Evolutionary conservation across 2,888 invertebrate species (phyloP), one percentile per base, ranked within the genome.

Genomic region (Diaphora mendica): DNA sequence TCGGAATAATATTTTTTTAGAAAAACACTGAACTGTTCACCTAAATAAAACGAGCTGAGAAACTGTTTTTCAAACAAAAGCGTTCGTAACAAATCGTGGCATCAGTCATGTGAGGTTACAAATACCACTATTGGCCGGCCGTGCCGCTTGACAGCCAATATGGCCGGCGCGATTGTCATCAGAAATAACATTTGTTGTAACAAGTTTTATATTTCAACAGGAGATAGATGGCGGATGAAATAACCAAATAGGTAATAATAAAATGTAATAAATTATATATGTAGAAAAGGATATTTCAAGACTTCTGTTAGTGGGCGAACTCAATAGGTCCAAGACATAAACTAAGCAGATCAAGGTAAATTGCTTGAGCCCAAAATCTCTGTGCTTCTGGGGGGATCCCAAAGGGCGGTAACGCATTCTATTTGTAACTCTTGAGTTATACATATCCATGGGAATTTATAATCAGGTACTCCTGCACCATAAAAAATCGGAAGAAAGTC

Each of bases 101-200:
- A 83, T 83, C 83, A 79, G 74, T 83, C 84, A 81, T 71, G 30
- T 11, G 48, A 71, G 74, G 70, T 77, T 77, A 83, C 82, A 83
- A 82, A 83, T 83, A 73, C 70, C 64, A 71, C 80, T 68, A 82
- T 77, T 82, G 82, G 77, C 73, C 71, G 62, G 44, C 65, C 75
- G 65, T 30, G 48, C 33, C 68, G 51, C 51, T 64, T 71, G 80
- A 79, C 80, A 55, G 64, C 26, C 48, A 71, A 23, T 73, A 77
- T 73, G 72, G 77, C 68, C 68, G 59, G 74, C 72, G 44, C 74
- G 74, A 83, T 79, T 80, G 83, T 79, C 83, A 80, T 83, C 80
- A 73, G 76, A 79, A 76, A 80, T 75, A 77, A 77, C 79, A 82
- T 83, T 83, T 80, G 78, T 78, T 77, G 71, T 69, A 55, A n/a